Evolutionary conservation across 2,888 invertebrate species (phyloP).

Genomic region (Heliconius ismenius): DNA sequence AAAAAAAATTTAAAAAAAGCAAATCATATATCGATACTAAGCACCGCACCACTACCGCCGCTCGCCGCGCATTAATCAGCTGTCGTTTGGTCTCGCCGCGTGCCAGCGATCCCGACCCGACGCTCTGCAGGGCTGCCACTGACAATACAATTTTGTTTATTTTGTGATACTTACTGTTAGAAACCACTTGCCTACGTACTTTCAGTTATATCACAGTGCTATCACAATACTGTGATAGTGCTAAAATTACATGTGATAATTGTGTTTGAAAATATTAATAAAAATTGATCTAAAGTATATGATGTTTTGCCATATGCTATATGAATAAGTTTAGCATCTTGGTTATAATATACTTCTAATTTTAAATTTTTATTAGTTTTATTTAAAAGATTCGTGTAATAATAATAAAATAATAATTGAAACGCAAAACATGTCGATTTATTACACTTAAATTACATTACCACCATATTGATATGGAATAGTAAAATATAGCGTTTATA

Average conservation of each 20-base stretch:
- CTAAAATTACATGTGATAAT: background rate
- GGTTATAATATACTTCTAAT: no score
- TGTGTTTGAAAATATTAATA: no score
- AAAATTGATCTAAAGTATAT: background rate
- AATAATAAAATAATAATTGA: no score
- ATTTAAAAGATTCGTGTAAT: background rate
- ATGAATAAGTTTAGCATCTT: no score
- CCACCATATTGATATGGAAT: no score
- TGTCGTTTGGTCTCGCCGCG: slow-evolving; percentile 51
- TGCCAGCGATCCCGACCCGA: slow-evolving; percentile 47
- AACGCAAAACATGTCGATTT: no score
- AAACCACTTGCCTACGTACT: slow-evolving; percentile 7
- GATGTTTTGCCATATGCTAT: background rate
- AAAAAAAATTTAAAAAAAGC: slow-evolving; percentile 8
- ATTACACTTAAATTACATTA: no score
- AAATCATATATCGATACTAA: slow-evolving; percentile 15
- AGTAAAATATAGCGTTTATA: background rate
- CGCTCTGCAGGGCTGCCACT: slow-evolving; percentile 42
- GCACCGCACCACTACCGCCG: slow-evolving; percentile 40
- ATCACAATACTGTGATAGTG: background rate
- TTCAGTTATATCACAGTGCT: slow-evolving; percentile 3
- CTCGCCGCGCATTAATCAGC: slow-evolving; percentile 52
- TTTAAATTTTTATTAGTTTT: background rate
- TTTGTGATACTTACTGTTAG: slow-evolving; percentile 1
- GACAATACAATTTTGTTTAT: slow-evolving; percentile 32